These are phyloP conservation scores for Ecliptopera silaceata DNA, from an alignment of 2,888 invertebrate genomes.

Conservation along the genomic window DNA sequence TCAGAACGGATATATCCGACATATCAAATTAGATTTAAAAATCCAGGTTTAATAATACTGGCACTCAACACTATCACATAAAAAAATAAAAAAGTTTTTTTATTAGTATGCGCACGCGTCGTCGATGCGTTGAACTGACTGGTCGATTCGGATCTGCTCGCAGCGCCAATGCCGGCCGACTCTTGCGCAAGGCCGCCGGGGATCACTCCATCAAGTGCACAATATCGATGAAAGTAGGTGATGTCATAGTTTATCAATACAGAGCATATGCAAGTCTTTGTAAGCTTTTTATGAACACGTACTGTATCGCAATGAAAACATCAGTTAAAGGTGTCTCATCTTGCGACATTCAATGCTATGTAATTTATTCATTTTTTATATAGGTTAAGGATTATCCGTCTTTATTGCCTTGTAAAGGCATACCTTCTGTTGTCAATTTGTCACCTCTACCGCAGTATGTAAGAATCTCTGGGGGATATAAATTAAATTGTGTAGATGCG, in stretches of 20 bases:
- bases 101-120: constrained; percentile 44
- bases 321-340: background rate
- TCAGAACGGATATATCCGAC: constrained; percentile 36
- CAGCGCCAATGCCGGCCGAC: constrained; percentile 35
- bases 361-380: background rate
- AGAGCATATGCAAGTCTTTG: constrained; percentile 26
- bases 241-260: constrained; percentile 54
- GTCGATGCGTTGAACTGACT: constrained; percentile 45
- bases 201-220: constrained; percentile 45
- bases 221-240: constrained; percentile 59
- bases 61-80: constrained; percentile 3
- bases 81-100: constrained; percentile 8
- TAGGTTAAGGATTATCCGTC: too few species aligned
- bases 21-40: constrained; percentile 38
- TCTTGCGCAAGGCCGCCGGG: constrained; percentile 64
- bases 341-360: background rate
- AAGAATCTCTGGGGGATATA: too few species aligned
- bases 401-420: too few species aligned
- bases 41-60: constrained; percentile 4
- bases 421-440: too few species aligned
- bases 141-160: constrained; percentile 33
- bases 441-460: too few species aligned
- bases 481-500: background rate
- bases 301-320: background rate
- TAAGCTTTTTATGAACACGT: constrained; percentile 6